These are phyloP conservation scores for Anolis sagrei DNA, from an alignment of 2,113 vertebrate species.

Conservation along the genomic window DNA sequence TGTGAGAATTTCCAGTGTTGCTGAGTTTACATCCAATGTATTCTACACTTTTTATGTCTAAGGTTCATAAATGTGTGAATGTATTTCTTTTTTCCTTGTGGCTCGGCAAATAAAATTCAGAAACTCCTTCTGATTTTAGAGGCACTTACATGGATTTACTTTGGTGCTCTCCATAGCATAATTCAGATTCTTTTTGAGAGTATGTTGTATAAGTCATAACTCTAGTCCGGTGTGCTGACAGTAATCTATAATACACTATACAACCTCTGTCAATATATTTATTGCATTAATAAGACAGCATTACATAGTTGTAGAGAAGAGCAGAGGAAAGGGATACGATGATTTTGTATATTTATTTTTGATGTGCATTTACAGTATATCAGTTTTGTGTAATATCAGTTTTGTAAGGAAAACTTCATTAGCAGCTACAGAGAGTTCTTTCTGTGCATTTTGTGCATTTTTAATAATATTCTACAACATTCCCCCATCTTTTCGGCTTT, in stretches of 20 bases:
- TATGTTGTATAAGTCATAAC: not conserved
- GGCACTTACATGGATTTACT: not conserved
- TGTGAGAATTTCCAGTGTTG: not conserved
- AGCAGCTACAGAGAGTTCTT: not conserved
- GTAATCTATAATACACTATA: not conserved
- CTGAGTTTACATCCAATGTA: not conserved
- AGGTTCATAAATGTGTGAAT: constrained; percentile 1
- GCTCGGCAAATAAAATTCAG: not conserved
- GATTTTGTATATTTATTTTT: not conserved
- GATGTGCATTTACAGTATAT: not conserved
- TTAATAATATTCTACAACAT: constrained; percentile 38
- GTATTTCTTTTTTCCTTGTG: not conserved
- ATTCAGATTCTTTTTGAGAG: not conserved
- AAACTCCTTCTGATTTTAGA: constrained; percentile 19
- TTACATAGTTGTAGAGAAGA: not conserved
- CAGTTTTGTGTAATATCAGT: constrained; percentile 25
- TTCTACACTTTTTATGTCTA: constrained; percentile 1
- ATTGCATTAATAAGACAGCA: not conserved
- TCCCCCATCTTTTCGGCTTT: constrained; percentile 36
- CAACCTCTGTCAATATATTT: not conserved
- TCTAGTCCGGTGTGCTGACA: constrained; percentile 13
- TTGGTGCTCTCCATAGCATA: not conserved
- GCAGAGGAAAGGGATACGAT: not conserved
- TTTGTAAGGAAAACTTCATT: not conserved
- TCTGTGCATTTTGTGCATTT: constrained; percentile 39